Evolutionary conservation across 2,888 invertebrate genomes (phyloP).

Genomic region (Ischnura elegans): DNA sequence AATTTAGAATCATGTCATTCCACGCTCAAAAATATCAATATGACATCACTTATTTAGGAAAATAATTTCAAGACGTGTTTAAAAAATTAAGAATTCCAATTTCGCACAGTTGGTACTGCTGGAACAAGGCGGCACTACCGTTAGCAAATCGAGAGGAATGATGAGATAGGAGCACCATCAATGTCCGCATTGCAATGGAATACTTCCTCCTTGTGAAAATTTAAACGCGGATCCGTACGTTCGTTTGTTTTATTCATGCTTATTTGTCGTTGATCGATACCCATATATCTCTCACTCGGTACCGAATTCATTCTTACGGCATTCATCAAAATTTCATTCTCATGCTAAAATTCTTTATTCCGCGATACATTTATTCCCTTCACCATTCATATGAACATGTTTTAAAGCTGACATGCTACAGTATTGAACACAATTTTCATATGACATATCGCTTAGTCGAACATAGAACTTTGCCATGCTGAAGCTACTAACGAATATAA

Average conservation of each 20-base stretch:
- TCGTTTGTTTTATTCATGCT: background rate
- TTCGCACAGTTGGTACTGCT: too few relatives aligned
- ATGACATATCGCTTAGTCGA: background rate
- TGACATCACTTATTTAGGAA: too few relatives aligned
- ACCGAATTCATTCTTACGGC: background rate
- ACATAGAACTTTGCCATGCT: too few relatives aligned
- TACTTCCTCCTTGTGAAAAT: background rate
- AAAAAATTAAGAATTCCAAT: too few relatives aligned
- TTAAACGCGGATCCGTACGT: background rate
- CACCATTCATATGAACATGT: background rate
- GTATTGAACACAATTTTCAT: background rate
- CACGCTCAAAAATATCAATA: too few relatives aligned
- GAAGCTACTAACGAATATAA: too few relatives aligned
- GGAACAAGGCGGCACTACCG: too few relatives aligned
- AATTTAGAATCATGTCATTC: too few relatives aligned
- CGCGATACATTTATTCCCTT: background rate
- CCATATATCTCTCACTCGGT: background rate
- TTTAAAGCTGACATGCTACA: background rate
- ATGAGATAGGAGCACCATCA: background rate
- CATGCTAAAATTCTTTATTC: background rate
- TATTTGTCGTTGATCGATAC: background rate
- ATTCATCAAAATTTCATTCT: constrained; percentile 10
- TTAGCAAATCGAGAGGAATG: background rate
- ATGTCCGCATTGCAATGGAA: background rate
- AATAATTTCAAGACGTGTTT: too few relatives aligned